phyloP scores from a whole-genome alignment of 2,113 vertebrate species.

The Trematomus loennbergii region DNA sequence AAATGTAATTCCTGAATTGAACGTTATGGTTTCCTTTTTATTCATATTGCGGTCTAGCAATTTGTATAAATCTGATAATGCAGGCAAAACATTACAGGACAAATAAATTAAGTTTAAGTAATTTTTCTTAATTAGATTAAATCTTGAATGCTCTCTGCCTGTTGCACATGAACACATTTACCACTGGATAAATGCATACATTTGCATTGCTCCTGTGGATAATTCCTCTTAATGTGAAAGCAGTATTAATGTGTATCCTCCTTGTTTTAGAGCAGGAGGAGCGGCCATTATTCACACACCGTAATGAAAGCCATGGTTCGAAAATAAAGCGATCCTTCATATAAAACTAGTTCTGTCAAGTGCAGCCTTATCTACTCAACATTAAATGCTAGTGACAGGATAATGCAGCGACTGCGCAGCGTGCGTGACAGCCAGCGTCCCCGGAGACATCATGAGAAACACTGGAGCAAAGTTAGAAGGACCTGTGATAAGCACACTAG shows the following conservation, averaged over 20 bases:
- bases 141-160: too few species aligned
- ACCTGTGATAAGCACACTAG: conserved; percentile 34
- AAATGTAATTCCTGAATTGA: neutral
- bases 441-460: conserved; percentile 30
- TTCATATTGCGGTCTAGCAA: too few species aligned
- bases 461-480: conserved; percentile 19
- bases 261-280: conserved; percentile 16
- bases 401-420: conserved; percentile 40
- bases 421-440: conserved; percentile 11
- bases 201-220: conserved; percentile 36
- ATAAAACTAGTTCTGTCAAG: conserved; percentile 67
- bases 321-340: conserved; percentile 63
- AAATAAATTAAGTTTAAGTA: too few species aligned
- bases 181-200: conserved; percentile 26
- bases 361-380: conserved; percentile 43
- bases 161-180: conserved; percentile 23
- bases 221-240: conserved; percentile 13
- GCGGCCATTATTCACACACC: conserved; percentile 38
- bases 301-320: conserved; percentile 44
- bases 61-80: too few species aligned
- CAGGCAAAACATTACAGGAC: too few species aligned
- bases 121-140: too few species aligned
- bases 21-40: neutral
- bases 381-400: conserved; percentile 42
- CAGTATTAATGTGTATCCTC: conserved; percentile 15